These are phyloP conservation scores for Drosophila cracens DNA, from an alignment of 2,888 invertebrate species.

Conservation along the genomic window DNA sequence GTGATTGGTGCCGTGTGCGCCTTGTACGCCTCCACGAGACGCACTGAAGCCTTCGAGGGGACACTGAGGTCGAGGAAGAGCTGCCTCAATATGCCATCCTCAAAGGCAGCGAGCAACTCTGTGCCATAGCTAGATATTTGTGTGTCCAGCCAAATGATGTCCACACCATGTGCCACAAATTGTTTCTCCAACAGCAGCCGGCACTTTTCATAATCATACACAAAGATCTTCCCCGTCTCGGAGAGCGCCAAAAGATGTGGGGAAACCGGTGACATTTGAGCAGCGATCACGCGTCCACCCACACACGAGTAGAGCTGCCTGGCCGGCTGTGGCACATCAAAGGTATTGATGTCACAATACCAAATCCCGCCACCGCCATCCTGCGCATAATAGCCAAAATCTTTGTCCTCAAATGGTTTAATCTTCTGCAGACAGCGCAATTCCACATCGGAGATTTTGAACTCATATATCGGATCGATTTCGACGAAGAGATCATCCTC, in stretches of 20 bases:
- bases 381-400: conserved; percentile 90
- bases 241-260: conserved; percentile 91
- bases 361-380: conserved; percentile 95
- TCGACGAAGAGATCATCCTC: conserved; percentile 92
- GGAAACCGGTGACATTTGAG: conserved; percentile 89
- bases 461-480: conserved; percentile 94
- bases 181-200: conserved; percentile 87
- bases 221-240: conserved; percentile 89
- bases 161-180: conserved; percentile 87
- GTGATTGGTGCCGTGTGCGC: conserved; percentile 89
- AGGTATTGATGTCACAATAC: conserved; percentile 88
- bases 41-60: conserved; percentile 40
- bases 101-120: conserved; percentile 89
- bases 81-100: conserved; percentile 90
- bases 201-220: conserved; percentile 89
- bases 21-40: conserved; percentile 86
- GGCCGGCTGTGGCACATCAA: conserved; percentile 85
- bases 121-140: conserved; percentile 88
- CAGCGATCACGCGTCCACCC: conserved; percentile 90
- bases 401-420: conserved; percentile 84
- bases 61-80: conserved; percentile 78
- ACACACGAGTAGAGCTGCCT: conserved; percentile 88
- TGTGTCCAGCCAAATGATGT: conserved; percentile 90
- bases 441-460: conserved; percentile 86
- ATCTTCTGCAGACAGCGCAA: conserved; percentile 82